Percentiles rank a stretch among this genome's conserved stretches.
phyloP scores from a whole-genome alignment of 2,888 invertebrate genomes.

The Augochlorella aurata region DNA sequence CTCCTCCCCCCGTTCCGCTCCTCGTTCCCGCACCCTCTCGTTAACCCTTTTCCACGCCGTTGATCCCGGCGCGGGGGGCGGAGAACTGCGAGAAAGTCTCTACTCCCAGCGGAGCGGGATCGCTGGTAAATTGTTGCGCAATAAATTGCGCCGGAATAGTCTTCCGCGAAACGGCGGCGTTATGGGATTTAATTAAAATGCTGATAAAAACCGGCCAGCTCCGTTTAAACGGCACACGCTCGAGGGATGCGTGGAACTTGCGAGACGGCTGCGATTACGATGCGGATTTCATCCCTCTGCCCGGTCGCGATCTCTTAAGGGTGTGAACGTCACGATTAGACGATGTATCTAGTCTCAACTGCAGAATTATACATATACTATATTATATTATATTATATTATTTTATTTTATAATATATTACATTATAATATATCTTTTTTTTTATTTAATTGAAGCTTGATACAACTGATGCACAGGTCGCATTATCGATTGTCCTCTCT shows the following conservation, averaged over 20 bases:
- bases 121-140: slow-evolving; percentile 16
- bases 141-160: background rate
- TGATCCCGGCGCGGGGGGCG: slow-evolving; percentile 4
- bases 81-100: background rate
- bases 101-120: background rate
- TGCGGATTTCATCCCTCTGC: too few relatives aligned
- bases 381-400: too few relatives aligned
- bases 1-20: background rate
- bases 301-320: too few relatives aligned
- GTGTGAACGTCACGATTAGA: too few relatives aligned
- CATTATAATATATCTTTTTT: too few relatives aligned
- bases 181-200: slow-evolving; percentile 28
- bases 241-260: background rate
- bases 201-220: slow-evolving; percentile 12
- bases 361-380: too few relatives aligned
- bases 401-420: too few relatives aligned
- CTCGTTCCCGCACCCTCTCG: slow-evolving; percentile 12
- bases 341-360: too few relatives aligned
- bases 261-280: background rate
- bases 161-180: background rate
- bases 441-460: too few relatives aligned
- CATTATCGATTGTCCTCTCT: too few relatives aligned
- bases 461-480: too few relatives aligned
- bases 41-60: slow-evolving; percentile 41
- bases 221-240: background rate